Percentiles rank a stretch among this genome's conserved stretches.
Evolutionary conservation across 2,797 vertebrate species (phyloP).

Genomic region (Tinamus major): DNA sequence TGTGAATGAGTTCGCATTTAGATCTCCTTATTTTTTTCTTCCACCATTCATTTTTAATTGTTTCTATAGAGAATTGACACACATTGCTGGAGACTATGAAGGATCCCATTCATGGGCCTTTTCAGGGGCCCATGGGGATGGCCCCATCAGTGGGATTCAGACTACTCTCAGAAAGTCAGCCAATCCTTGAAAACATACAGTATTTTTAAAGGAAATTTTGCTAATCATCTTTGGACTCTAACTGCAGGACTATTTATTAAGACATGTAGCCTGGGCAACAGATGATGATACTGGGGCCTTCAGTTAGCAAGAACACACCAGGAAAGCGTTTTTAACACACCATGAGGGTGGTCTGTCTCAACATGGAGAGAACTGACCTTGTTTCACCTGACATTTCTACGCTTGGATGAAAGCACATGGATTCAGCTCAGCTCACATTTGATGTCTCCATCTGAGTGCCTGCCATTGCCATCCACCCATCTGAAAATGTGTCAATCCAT

Average conservation of each 20-base stretch:
- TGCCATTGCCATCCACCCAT: background rate
- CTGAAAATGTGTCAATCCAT: background rate
- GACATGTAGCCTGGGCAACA: background rate
- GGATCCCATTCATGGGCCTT: background rate
- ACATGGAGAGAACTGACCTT: background rate
- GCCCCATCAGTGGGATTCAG: background rate
- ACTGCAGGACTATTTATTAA: background rate
- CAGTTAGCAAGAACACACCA: background rate
- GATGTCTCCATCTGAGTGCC: background rate
- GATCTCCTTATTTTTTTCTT: background rate
- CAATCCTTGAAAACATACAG: background rate
- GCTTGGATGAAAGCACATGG: background rate
- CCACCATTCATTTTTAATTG: background rate
- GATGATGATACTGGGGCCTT: background rate
- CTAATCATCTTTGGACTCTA: background rate
- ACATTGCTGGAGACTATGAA: background rate
- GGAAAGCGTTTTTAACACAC: background rate
- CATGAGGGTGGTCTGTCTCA: background rate
- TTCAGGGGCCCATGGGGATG: background rate
- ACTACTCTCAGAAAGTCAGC: background rate
- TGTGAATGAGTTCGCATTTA: background rate
- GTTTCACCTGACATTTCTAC: background rate
- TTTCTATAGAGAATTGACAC: background rate
- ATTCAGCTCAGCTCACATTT: background rate
- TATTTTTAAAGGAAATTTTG: background rate